Evolutionary conservation across 2,888 invertebrate genomes (phyloP), one percentile per base, ranked within the genome.

Genomic region (Epinotia nisella): DNA sequence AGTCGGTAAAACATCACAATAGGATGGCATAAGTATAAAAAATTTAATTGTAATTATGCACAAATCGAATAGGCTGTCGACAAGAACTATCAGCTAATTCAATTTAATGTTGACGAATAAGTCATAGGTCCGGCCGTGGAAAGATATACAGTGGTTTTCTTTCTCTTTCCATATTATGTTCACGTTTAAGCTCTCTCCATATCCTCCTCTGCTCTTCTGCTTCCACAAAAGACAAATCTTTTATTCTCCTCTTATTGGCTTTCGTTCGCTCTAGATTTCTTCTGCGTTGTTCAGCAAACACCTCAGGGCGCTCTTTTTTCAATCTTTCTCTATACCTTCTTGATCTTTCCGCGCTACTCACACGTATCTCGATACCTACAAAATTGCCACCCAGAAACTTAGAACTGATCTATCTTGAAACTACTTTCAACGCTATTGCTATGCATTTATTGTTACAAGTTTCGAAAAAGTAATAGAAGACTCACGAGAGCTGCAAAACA

Each of bases 271-370:
- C 61, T 45, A 61, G 41, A 21, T 61, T 41, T 61, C 41, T 19
- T 9, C 17, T 45, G 21, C 41, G 41, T 41, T 21, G 61, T 41
- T 17, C 61, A 15, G 17, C 61, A 21, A 41, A 61, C 13, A 41
- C 15, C 13, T 61, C 45, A 21, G 61, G 61, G 13, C 41, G 61
- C 2, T 61, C 61, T 45, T 21, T 45, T 41, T 61, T 41, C 21
- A 61, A 21, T 45, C 21, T 61, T 41, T 61, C 61, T 61, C 45
- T 61, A n/a, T 61, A 61, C 45, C 61, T 61, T 45, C 19, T 45
- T 17, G 35, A 17, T 39, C 56, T 58, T 13, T 58, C 56, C 5
- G 56, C 56, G 13, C n/a, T 1, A n/a, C 56, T 58, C 13, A 58
- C 4, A 29, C 9, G n/a, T 58, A 49, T 49, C 49, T 5, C 49